These are phyloP conservation scores for Zelostemma sp. DNA, from an alignment of 1,140 invertebrate species.

Conservation along the genomic window DNA sequence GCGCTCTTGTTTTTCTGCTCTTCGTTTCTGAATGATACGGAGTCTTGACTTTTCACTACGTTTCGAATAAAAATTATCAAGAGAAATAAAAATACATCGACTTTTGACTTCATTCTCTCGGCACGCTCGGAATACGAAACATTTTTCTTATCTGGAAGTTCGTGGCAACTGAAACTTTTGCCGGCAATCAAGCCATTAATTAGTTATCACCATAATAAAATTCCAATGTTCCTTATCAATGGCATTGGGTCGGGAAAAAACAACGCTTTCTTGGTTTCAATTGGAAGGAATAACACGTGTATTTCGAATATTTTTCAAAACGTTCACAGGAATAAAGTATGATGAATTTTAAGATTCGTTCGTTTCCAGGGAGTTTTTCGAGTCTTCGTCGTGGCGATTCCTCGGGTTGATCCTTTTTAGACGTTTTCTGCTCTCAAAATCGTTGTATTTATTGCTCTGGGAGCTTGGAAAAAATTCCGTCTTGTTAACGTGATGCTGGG, in stretches of 20 bases:
- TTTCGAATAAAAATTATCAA: not conserved
- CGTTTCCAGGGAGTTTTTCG: too few species aligned
- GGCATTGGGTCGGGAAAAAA: not conserved
- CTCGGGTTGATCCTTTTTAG: too few species aligned
- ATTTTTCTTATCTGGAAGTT: not conserved
- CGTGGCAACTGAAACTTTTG: not conserved
- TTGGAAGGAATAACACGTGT: not conserved
- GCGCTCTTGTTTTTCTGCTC: not conserved
- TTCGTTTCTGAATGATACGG: not conserved
- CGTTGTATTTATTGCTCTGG: not conserved
- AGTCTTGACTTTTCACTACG: not conserved
- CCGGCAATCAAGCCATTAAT: not conserved
- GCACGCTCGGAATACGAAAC: not conserved
- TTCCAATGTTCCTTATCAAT: not conserved
- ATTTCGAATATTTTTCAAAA: not conserved
- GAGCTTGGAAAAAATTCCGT: not conserved
- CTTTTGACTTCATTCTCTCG: not conserved
- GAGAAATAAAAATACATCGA: not conserved
- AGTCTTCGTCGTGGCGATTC: too few species aligned
- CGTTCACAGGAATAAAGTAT: too few species aligned
- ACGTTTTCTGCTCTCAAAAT: too few species aligned
- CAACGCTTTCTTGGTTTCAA: not conserved
- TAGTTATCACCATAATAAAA: not conserved
- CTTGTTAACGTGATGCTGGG: not conserved
- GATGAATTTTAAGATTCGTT: too few species aligned